These are phyloP conservation scores for Vollenhovia emeryi DNA, from an alignment of 1,140 invertebrate species.

Conservation along the genomic window DNA sequence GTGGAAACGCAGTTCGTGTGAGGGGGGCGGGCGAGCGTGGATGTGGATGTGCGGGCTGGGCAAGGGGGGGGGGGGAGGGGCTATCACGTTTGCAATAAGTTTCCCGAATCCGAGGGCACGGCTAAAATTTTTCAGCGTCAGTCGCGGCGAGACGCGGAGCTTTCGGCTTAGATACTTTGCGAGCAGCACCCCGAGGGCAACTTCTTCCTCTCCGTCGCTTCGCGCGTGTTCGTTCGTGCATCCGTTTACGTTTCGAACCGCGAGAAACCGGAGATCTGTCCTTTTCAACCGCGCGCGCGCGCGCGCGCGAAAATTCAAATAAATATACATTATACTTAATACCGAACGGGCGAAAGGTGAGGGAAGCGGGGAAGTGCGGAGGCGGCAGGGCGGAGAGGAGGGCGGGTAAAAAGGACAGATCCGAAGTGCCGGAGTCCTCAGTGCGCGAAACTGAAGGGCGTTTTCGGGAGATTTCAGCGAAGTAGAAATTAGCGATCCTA, in stretches of 20 bases:
- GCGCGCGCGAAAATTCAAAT: not conserved
- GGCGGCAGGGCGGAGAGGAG: not conserved
- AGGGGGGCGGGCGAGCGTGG: too few relatives aligned
- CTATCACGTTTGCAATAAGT: constrained; percentile 7
- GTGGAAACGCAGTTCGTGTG: constrained; percentile 41
- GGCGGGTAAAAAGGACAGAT: not conserved
- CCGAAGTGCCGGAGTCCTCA: not conserved
- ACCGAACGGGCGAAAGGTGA: not conserved
- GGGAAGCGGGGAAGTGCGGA: not conserved
- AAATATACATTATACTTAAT: constrained; percentile 18
- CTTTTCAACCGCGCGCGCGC: not conserved
- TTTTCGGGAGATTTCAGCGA: constrained; percentile 16
- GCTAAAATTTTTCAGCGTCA: not conserved
- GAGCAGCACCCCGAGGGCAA: constrained; percentile 23
- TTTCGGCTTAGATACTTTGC: constrained; percentile 37
- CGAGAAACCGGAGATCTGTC: constrained; percentile 1
- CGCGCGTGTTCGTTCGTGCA: not conserved
- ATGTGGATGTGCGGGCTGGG: not conserved
- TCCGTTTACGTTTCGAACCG: not conserved
- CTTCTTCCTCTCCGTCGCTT: not conserved
- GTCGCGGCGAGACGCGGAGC: not conserved
- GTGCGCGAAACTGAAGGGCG: not conserved
- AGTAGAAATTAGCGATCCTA: constrained; percentile 36
- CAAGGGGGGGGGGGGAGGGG: not conserved
- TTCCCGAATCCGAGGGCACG: not conserved